Base-by-base conservation (phyloP, 2,113 vertebrate species). In the Chaetodon trifascialis region DNA sequence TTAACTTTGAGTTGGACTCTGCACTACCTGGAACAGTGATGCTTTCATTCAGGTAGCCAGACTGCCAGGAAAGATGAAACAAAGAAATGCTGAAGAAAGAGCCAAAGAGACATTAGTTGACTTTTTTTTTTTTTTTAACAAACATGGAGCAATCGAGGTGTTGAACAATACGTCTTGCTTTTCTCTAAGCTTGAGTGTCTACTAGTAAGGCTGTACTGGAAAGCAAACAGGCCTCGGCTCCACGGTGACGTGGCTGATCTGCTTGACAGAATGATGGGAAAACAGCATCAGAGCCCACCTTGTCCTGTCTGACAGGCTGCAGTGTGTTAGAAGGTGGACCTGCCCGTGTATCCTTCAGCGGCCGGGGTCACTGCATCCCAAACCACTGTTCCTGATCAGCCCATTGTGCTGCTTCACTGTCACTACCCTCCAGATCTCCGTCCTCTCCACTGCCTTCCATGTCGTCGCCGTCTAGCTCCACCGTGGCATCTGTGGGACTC, bases 321-420 rank as follows among this genome's bases (percentile, higher is more conserved):
- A 7, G 77, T 12, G 71, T 46, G 70, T 59, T 34, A 42, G 65
- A 10, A 5, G 62, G 47, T 4, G 52, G 68, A 16, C 14, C 38
- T n/a, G 79, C 36, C 72, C 8, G 56, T 19, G 70, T 7, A 1
- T 30, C 51, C 59, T 36, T 63, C 74, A 16, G 34, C 3, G 56
- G 30, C 15, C 42, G 2, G 68, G 82, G 91, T 96, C 89, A 99
- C 94, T 99, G 98, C 98, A 99, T 98, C 36, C 98, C 97, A 46
- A 99, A 99, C 98, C 98, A 99, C 94, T 99, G 98, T 47, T 99
- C 98, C 82, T 99, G 98, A 79, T 99, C 98, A 0, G 97, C 98
- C 98, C 98, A 99, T 94, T 98, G 98, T 0, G 97, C 98, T 0
- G 98, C 97, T 86, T 99, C 98, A 0, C 97, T 99, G 94, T 99